Base-by-base conservation (phyloP, 1,140 invertebrate genomes). In the Aricia agestis region DNA sequence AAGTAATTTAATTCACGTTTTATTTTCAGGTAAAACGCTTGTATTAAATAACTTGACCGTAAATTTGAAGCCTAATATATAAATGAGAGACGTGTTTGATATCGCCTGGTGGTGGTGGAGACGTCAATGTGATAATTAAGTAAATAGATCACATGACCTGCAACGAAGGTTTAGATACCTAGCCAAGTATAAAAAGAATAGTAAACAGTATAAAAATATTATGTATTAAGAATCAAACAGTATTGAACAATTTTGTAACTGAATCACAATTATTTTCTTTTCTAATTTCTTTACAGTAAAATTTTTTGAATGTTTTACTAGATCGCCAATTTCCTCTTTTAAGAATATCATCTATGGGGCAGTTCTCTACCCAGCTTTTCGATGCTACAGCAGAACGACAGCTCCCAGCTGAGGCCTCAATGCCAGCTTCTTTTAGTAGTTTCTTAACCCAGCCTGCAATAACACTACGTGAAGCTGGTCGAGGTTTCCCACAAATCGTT, bases 21-120 rank as follows among this genome's bases (percentile, higher is more conserved):
- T 25, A 25, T 25, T 25, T 25, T 25, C 25, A 25, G 25, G 25
- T 25, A 25, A 25, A 25, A 25, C 25, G 25, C 3, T 25, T 25
- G 25, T 25, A 25, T 25, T 25, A 25, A 25, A 25, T 25, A 25
- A 25, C 25, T 25, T 25, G 25, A 25, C 25, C 25, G 25, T 25
- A 25, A 25, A 42, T 68, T 68, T n/a, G n/a, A 52, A 68, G 61
- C 61, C 19, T 65, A 65, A 19, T 13, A 6, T 18, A 32, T 65
- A 25, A 25, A 25, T 25, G 25, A 25, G 61, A 65, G 61, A 65
- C 59, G 11, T 63, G 59, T 63, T 25, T 63, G 59, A 18, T 63
- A 18, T 63, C 17, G 59, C 59, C 59, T 63, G 59, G 59, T 63
- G 59, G 17, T 11, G 15, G 15, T 52, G 45, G 25, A 25, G 25